These are phyloP conservation scores for Nycticryphes semicollaris DNA, from an alignment of 2,113 vertebrate species.

Conservation along the genomic window DNA sequence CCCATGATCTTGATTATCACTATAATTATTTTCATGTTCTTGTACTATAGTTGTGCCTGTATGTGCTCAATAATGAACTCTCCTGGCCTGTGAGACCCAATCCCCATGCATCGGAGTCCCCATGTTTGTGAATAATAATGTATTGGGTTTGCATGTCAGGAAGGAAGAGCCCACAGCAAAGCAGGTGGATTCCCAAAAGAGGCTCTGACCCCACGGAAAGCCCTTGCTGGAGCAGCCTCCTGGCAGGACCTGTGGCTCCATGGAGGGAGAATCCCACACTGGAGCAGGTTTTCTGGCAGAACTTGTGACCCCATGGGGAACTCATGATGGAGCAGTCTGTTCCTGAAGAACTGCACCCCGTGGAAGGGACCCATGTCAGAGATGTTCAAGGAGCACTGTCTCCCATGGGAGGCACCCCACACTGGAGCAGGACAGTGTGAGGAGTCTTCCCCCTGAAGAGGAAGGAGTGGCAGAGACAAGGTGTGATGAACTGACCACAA, in stretches of 20 bases:
- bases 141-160: rapidly evolving
- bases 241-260: neutral
- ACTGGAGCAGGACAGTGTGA: neutral
- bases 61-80: neutral
- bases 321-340: neutral
- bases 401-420: neutral
- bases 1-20: neutral
- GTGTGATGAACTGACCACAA: neutral
- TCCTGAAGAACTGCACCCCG: neutral
- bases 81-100: neutral
- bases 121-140: rapidly evolving
- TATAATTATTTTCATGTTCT: neutral
- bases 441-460: neutral
- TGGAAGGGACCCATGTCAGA: neutral
- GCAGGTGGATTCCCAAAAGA: neutral
- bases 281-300: neutral
- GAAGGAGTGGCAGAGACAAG: neutral
- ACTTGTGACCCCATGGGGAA: neutral
- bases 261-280: neutral
- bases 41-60: neutral
- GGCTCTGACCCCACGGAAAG: neutral
- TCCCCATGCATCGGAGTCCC: neutral
- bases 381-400: neutral
- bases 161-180: rapidly evolving
- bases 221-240: neutral